A percentile compares a stretch with the other conserved stretches of the same genome.
phyloP scores from a whole-genome alignment of 2,888 invertebrate genomes.

The Papilio gigon region DNA sequence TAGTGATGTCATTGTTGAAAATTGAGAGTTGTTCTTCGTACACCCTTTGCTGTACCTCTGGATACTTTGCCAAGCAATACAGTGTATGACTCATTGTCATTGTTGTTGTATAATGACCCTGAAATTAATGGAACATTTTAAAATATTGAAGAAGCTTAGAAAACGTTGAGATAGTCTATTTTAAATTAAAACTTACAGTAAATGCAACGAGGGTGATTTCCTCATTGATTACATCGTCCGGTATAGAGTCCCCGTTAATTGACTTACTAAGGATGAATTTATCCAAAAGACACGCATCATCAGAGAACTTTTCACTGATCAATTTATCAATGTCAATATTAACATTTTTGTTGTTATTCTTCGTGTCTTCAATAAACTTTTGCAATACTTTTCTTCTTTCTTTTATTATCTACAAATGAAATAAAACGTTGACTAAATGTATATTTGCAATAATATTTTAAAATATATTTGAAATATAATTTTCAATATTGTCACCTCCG shows the following conservation, averaged over 20 bases:
- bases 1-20: conserved; percentile 48
- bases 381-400: conserved; percentile 48
- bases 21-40: conserved; percentile 52
- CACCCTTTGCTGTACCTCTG: conserved; percentile 51
- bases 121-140: conserved; percentile 27
- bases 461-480: neutral
- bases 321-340: conserved; percentile 44
- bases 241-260: conserved; percentile 48
- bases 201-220: conserved; percentile 53
- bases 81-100: conserved; percentile 53
- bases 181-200: conserved; percentile 48
- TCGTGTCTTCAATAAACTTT: conserved; percentile 46
- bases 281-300: conserved; percentile 50
- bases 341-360: conserved; percentile 49
- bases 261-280: conserved; percentile 50
- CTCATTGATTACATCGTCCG: conserved; percentile 53
- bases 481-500: conserved; percentile 45
- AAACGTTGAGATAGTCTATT: neutral
- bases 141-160: neutral
- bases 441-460: neutral
- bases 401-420: conserved; percentile 47
- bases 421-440: neutral
- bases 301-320: conserved; percentile 46
- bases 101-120: conserved; percentile 56
- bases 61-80: conserved; percentile 51